Base-by-base conservation (phyloP, 2,113 vertebrate genomes). In the Gnathonemus longibarbis region DNA sequence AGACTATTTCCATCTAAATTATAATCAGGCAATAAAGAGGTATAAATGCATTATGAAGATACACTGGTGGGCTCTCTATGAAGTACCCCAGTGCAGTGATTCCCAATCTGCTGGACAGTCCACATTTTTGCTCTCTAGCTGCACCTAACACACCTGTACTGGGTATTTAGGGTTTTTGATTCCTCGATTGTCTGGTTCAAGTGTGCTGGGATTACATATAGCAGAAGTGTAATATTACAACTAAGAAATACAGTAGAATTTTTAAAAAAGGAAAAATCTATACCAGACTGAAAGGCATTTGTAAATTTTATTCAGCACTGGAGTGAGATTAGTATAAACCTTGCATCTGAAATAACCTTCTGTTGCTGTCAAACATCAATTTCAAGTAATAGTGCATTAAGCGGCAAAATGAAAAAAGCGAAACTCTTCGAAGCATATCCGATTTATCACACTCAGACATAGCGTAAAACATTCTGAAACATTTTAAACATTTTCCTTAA, bases 221-320 rank as follows among this genome's bases (percentile, higher is more conserved):
- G 53, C 53, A 21, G 5, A 2, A 56, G 53, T 56, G 53, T 56
- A 56, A 56, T 56, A 21, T 56, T 56, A 56, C 19, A 56, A 21
- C 53, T 24, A 56, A 53, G 4, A 56, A 21, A 87, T 90, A 46
- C 53, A 80, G 35, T 1, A 62, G 17, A 74, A 31, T 24, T 48
- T 46, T 15, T 24, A 35, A 85, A 48, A 52, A 7, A 21, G 6
- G 4, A 53, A 24, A 56, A 56, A 86, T 31, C 24, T 31, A 87
- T 35, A 45, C 39, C 62, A 88, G 39, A 88, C 58, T 6, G 31
- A 13, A 53, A 15, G 90, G 92, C 92, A 91, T 89, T 92, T 91
- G 95, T 94, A 94, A 95, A 94, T 95, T 90, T 95, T 93, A 90
- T 87, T 70, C 90, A 94, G 91, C 93, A 93, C 91, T 92, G 92